phyloP scores from a whole-genome alignment of 2,888 invertebrate genomes.

The Beris chalybata region DNA sequence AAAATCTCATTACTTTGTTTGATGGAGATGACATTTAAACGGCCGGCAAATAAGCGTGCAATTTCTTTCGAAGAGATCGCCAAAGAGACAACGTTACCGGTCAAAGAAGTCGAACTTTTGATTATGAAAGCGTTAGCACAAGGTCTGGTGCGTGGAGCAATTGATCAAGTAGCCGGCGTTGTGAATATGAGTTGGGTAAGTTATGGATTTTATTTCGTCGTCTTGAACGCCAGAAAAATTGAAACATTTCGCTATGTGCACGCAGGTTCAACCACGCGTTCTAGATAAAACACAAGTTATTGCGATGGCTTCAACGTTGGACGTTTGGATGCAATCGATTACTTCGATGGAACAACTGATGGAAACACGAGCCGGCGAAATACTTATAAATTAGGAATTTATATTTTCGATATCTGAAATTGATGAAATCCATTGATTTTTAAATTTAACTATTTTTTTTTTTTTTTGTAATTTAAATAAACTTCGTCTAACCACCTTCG shows the following conservation, averaged over 20 bases:
- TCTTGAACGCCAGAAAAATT: not conserved
- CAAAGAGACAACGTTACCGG: constrained; percentile 77
- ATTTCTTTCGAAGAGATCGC: constrained; percentile 91
- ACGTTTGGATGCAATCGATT: constrained; percentile 56
- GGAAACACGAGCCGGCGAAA: constrained; percentile 56
- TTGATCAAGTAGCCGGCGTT: constrained; percentile 81
- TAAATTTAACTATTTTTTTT: constrained; percentile 5
- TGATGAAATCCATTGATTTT: constrained; percentile 3
- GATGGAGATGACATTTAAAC: constrained; percentile 97
- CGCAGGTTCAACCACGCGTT: constrained; percentile 71
- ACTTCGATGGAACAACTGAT: constrained; percentile 56
- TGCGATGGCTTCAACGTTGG: constrained; percentile 54
- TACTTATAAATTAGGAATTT: constrained; percentile 52
- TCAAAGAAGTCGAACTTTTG: constrained; percentile 87
- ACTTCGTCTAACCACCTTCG: too few relatives aligned
- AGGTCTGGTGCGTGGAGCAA: constrained; percentile 89
- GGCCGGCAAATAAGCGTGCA: constrained; percentile 83
- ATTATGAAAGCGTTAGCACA: constrained; percentile 98
- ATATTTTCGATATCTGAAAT: not conserved
- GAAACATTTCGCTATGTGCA: not conserved
- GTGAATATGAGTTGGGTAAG: constrained; percentile 72
- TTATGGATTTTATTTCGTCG: not conserved
- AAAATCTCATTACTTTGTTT: constrained; percentile 95
- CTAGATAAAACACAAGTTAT: constrained; percentile 60
- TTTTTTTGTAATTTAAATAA: constrained; percentile 11